Percentiles rank a stretch among this genome's conserved stretches.
Evolutionary conservation across 2,888 invertebrate species (phyloP).

Genomic region (Rotaria macrura): DNA sequence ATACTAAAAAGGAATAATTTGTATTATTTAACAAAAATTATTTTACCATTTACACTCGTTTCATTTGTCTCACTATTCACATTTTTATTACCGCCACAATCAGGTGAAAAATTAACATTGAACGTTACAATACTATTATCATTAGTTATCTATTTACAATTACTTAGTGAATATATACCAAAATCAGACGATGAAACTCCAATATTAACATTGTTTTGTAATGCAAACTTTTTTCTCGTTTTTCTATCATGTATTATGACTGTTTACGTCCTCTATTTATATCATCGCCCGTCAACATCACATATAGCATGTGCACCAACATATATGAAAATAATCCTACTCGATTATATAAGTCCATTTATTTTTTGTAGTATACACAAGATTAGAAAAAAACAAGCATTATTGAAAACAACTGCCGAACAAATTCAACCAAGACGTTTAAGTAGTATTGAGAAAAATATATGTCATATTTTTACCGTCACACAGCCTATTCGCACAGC

Average conservation of each 20-base stretch:
- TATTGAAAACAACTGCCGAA: not conserved
- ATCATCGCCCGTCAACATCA: conserved; percentile 26
- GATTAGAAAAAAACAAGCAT: not conserved
- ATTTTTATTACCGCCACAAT: conserved; percentile 30
- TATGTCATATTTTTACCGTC: not conserved
- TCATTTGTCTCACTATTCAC: conserved; percentile 29
- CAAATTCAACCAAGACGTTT: not conserved
- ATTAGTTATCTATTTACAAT: conserved; percentile 32
- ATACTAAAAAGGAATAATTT: conserved; percentile 16
- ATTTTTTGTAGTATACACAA: not conserved
- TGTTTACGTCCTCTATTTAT: conserved; percentile 25
- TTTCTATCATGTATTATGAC: conserved; percentile 32
- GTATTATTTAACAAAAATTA: conserved; percentile 31
- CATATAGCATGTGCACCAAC: not conserved
- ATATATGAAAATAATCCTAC: not conserved
- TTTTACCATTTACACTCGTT: conserved; percentile 30
- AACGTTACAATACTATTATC: conserved; percentile 31
- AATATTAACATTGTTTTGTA: conserved; percentile 30
- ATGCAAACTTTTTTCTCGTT: conserved; percentile 31
- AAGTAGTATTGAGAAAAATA: not conserved
- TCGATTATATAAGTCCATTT: not conserved
- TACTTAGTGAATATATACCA: conserved; percentile 32
- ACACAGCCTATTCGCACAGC: not conserved
- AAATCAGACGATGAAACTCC: conserved; percentile 24
- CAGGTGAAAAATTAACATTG: conserved; percentile 32